A percentile compares a stretch with the other conserved stretches of the same genome.
phyloP scores from a whole-genome alignment of 2,797 vertebrate genomes.

The Molossus alvarezi region DNA sequence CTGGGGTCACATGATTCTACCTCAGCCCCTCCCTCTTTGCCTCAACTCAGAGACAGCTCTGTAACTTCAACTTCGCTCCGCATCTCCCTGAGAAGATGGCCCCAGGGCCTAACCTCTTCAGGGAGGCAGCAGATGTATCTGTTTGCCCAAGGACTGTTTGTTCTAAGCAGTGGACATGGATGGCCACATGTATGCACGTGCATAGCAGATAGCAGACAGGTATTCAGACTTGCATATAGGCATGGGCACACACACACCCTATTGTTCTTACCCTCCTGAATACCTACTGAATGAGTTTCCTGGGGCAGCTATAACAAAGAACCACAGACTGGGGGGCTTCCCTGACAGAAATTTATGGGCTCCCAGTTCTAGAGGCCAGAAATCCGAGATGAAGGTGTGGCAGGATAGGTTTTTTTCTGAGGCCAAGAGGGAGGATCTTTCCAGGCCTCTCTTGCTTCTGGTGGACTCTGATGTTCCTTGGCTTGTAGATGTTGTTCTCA shows the following conservation, averaged over 20 bases:
- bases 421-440: background rate
- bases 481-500: background rate
- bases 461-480: background rate
- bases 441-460: background rate
- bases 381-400: accelerated
- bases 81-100: background rate
- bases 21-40: background rate
- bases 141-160: background rate
- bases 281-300: background rate
- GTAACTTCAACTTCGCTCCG: accelerated
- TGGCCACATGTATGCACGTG: accelerated
- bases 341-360: background rate
- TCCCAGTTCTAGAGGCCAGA: background rate
- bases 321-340: background rate
- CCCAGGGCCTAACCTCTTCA: background rate
- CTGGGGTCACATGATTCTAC: too few relatives aligned
- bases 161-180: background rate
- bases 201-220: background rate
- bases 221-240: background rate
- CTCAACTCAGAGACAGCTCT: background rate
- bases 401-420: background rate
- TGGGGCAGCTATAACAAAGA: background rate
- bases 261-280: background rate
- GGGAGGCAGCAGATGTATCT: background rate
- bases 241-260: too few relatives aligned